Percentiles rank a stretch among this genome's conserved stretches.
These are phyloP conservation scores for Anastrepha obliqua DNA, from an alignment of 1,140 invertebrate genomes.

Conservation along the genomic window DNA sequence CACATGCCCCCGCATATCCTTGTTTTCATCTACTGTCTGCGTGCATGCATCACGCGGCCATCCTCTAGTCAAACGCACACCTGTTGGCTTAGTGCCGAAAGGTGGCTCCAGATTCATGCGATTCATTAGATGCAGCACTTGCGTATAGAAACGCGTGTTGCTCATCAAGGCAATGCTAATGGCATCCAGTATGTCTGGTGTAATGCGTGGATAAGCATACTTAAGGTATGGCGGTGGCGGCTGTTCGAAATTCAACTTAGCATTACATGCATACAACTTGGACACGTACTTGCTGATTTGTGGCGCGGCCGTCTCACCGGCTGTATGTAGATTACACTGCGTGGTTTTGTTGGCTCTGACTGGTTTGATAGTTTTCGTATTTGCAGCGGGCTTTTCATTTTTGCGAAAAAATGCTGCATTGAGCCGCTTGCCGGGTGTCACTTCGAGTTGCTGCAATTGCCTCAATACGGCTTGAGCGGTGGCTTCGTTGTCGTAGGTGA, in stretches of 20 bases:
- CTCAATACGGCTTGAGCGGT: constrained; percentile 60
- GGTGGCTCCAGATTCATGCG: constrained; percentile 93
- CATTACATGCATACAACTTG: constrained; percentile 82
- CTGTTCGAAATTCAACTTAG: constrained; percentile 80
- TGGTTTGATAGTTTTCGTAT: not conserved
- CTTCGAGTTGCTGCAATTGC: constrained; percentile 26
- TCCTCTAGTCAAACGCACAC: not conserved
- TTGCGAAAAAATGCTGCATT: constrained; percentile 25
- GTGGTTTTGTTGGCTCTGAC: not conserved
- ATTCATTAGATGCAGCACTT: constrained; percentile 95
- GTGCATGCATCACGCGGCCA: constrained; percentile 42
- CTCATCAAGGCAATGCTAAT: constrained; percentile 85
- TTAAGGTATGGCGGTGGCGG: constrained; percentile 83
- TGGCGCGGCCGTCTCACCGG: constrained; percentile 59
- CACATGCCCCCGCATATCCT: not conserved
- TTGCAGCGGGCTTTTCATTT: not conserved
- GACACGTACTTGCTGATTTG: constrained; percentile 81
- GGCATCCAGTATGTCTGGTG: constrained; percentile 82
- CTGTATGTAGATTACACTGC: constrained; percentile 51
- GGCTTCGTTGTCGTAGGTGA: constrained; percentile 59
- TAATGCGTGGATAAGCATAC: constrained; percentile 87
- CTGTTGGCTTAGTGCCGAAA: constrained; percentile 76
- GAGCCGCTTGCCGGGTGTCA: not conserved
- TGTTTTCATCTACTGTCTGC: constrained; percentile 36
- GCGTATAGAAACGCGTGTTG: constrained; percentile 89